Percentiles rank a stretch among this genome's conserved stretches.
Evolutionary conservation across 2,113 vertebrate species (phyloP).

Genomic region (Synchiropus splendidus): DNA sequence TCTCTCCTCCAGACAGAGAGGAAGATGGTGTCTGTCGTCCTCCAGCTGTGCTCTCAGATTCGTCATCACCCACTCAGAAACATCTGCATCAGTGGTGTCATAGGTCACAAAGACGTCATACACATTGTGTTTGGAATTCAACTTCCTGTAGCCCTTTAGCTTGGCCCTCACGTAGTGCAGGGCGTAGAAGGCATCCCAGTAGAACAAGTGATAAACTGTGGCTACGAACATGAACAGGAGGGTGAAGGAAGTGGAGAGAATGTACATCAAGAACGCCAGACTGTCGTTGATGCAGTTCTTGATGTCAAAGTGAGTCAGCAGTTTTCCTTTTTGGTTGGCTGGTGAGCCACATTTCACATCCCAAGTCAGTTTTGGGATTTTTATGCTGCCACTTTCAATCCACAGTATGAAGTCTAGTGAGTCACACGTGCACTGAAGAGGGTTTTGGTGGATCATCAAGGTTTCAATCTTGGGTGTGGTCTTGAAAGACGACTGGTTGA

Average conservation of each 20-base stretch:
- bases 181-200: constrained; percentile 67
- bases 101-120: constrained; percentile 68
- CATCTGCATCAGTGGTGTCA: constrained; percentile 62
- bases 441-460: constrained; percentile 60
- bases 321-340: constrained; percentile 18
- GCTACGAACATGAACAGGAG: constrained; percentile 40
- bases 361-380: constrained; percentile 53
- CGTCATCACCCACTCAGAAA: constrained; percentile 68
- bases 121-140: constrained; percentile 34
- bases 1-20: constrained; percentile 65
- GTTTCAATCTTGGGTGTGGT: not conserved
- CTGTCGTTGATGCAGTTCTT: constrained; percentile 47
- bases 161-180: constrained; percentile 58
- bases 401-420: constrained; percentile 60
- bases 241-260: constrained; percentile 49
- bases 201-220: constrained; percentile 64
- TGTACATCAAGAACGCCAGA: constrained; percentile 33
- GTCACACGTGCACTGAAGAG: constrained; percentile 69
- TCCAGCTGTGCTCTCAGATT: constrained; percentile 64
- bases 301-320: constrained; percentile 47
- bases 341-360: constrained; percentile 53
- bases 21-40: constrained; percentile 35
- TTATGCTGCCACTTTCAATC: constrained; percentile 43
- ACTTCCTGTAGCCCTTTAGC: constrained; percentile 52
- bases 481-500: constrained; percentile 58